A percentile compares a stretch with the other conserved stretches of the same genome.
phyloP scores from a whole-genome alignment of 2,113 vertebrate genomes.

The Nyctereutes procyonoides region DNA sequence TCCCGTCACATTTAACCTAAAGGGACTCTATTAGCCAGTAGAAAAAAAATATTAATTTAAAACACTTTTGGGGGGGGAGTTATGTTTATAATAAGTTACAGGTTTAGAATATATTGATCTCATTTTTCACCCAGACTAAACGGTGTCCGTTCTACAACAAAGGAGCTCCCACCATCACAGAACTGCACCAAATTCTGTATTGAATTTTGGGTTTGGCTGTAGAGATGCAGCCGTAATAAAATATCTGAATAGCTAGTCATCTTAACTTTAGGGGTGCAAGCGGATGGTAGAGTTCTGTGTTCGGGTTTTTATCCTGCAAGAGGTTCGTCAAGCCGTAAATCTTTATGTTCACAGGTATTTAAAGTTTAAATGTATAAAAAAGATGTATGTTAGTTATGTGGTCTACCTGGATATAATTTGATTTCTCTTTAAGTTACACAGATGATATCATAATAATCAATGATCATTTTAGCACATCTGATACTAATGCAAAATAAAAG shows the following conservation, averaged over 20 bases:
- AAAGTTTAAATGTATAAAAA: conserved; percentile 38
- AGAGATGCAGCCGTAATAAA: not conserved
- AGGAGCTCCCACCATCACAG: conserved; percentile 45
- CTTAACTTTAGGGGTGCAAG: not conserved
- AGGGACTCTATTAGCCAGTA: not conserved
- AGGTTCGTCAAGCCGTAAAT: not conserved
- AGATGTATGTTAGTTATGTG: not conserved
- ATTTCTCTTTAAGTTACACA: not conserved
- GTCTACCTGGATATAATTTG: not conserved
- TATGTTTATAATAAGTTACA: conserved; percentile 65
- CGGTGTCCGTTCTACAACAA: conserved; percentile 2
- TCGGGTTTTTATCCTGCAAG: not conserved
- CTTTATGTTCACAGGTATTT: not conserved
- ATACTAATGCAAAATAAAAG: not conserved
- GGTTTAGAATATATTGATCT: conserved; percentile 73
- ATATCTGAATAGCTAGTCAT: not conserved
- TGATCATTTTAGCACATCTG: not conserved
- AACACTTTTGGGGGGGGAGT: conserved; percentile 19
- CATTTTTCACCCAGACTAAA: conserved; percentile 60
- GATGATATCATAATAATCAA: not conserved
- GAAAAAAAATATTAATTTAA: conserved; percentile 60
- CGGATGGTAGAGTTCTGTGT: not conserved
- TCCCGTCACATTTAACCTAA: conserved; percentile 52
- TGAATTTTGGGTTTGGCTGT: not conserved
- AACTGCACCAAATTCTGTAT: not conserved